Conservation (phyloP, 2,797 vertebrate species). For the Melanotaenia pygmaea region DNA sequence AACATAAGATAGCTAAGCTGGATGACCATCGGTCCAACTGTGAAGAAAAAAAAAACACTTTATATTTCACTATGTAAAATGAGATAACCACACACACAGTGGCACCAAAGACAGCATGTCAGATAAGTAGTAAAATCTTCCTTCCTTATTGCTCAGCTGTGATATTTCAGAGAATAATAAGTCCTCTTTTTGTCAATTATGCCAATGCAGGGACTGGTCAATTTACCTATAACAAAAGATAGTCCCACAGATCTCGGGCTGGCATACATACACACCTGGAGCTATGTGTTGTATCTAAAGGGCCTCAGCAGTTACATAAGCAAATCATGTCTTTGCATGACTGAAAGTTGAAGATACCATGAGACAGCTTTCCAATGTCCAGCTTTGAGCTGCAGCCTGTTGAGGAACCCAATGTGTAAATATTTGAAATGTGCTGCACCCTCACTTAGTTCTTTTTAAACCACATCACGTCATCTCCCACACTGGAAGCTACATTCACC, state of each 20-base stretch:
- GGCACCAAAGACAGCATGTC: neutral
- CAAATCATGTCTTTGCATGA: constrained; percentile 58
- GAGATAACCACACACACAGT: neutral
- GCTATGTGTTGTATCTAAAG: constrained; percentile 18
- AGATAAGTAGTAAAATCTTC: neutral
- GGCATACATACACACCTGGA: constrained; percentile 27
- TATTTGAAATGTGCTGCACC: neutral
- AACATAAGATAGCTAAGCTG: neutral
- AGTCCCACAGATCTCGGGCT: neutral
- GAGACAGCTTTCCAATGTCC: constrained; percentile 33
- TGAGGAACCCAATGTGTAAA: neutral
- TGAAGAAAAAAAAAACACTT: neutral
- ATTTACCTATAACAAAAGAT: constrained; percentile 9
- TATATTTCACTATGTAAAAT: neutral
- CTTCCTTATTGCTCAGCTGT: neutral
- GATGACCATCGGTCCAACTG: neutral
- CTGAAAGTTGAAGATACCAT: constrained; percentile 28
- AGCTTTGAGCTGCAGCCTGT: neutral
- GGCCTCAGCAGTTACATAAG: constrained; percentile 40
- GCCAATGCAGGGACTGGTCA: neutral
- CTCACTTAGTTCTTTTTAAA: neutral
- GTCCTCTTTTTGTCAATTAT: neutral
- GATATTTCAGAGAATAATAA: neutral
- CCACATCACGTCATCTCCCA: neutral
- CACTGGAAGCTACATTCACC: too few relatives aligned